Conservation (phyloP, 1,140 invertebrate species). For the Achatina immaculata region DNA sequence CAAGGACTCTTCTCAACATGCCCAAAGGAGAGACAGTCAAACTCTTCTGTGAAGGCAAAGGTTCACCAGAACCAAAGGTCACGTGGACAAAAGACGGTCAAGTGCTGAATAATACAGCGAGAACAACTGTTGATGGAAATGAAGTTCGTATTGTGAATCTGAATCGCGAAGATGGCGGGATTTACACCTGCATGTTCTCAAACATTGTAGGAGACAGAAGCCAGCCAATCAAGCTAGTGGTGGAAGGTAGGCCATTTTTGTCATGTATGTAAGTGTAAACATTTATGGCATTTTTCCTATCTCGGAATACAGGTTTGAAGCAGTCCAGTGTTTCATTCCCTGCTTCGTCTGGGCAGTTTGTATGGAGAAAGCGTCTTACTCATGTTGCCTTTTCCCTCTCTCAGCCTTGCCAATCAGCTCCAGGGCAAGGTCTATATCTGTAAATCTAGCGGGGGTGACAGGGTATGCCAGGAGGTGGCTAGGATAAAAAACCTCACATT, state of each 20-base stretch:
- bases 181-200: conserved; percentile 93
- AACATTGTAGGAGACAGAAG: conserved; percentile 95
- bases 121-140: conserved; percentile 41
- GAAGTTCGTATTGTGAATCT: conserved; percentile 82
- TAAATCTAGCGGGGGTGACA: too few species aligned
- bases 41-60: conserved; percentile 94
- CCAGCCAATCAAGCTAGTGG: conserved; percentile 92
- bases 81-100: conserved; percentile 61
- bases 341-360: too few species aligned
- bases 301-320: too few species aligned
- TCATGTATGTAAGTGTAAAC: too few species aligned
- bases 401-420: too few species aligned
- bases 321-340: too few species aligned
- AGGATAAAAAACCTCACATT: too few species aligned
- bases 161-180: conserved; percentile 91
- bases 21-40: conserved; percentile 86
- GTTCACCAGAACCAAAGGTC: conserved; percentile 73
- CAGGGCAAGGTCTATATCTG: too few species aligned
- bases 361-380: too few species aligned
- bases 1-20: conserved; percentile 50
- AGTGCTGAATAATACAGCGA: conserved; percentile 39
- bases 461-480: too few species aligned
- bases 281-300: too few species aligned
- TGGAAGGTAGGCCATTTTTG: conserved; percentile 82
- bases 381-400: too few species aligned